Evolutionary conservation across 2,888 invertebrate species (phyloP), one percentile per base, ranked within the genome.

Genomic region (Chrysina gloriosa): DNA sequence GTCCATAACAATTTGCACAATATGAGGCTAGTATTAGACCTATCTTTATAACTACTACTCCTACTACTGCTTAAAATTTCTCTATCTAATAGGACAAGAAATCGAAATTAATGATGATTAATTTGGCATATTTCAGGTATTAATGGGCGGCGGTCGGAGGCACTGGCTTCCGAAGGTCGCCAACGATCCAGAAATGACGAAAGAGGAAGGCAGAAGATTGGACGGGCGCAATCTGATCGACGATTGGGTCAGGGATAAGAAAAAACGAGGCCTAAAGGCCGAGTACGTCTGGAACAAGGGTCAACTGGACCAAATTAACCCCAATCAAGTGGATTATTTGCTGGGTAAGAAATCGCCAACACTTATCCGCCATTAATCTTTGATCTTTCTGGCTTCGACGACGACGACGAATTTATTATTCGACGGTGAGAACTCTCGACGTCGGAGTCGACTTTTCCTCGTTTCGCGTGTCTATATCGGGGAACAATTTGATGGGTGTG

Each of bases 161-260:
- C 91, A 92, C 77, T 92, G 92, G 84, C 84, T 92, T 47, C 91
- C 92, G 2, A 91, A 89, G 75, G 88, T 91, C 29, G 89, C 89
- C 0, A 84, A 85, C 73, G 92, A 92, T 76, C 90, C 90, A 0
- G 91, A 91, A 77, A 88, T 88, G 77, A 86, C 88, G 0, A 88
- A 88, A 69, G 88, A 91, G 70, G 90, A 91, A 79, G 92, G 92
- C 0, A 85, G 91, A 75, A 85, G 92, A 72, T 83, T 91, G 14
- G 94, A 94, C 77, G 92, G 92, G 0, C 84, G 92, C 69, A 92
- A 94, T 82, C 86, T 94, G 63, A 90, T 93, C 67, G 90, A 93
- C 81, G 92, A 92, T 79, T 93, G 93, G 93, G 86, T 89, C 0
- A 84, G 91, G 73, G 92, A 92, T 79, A 90, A 91, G 84, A 91